Base-by-base conservation (phyloP, 1,140 invertebrate genomes). In the Bilobella aurantiaca region DNA sequence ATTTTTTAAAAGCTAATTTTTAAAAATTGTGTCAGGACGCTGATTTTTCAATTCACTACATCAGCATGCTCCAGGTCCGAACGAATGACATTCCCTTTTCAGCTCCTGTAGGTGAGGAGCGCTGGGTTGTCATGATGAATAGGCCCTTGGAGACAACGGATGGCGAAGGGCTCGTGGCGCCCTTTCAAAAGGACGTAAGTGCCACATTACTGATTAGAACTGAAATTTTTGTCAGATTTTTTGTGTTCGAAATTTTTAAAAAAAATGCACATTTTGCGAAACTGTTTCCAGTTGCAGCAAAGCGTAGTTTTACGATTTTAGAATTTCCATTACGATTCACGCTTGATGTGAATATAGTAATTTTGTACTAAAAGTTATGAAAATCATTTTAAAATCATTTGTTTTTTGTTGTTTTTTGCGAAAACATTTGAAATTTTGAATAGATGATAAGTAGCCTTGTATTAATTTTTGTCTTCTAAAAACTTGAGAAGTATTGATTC, bases 131-230 rank as follows among this genome's bases (percentile, higher is more conserved):
- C 71, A 79, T 92, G 74, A 84, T 91, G 82, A 86, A 84, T 74
- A 78, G 89, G 63, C 90, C 90, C 0, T 79, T 81, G 58, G 86
- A 86, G 74, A 90, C 89, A 0, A 87, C 89, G 0, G 84, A 86
- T n/a, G 88, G 89, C 0, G 88, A 88, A 0, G 89, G 89, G 30
- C 78, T 93, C 3, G 75, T 91, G 27, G 89, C 88, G 12, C 89
- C 90, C 0, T 92, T 92, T 72, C 84, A 85, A 49, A 78, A 76
- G 8, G 80, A 83, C 60, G 78, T 79, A 68, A 67, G 53, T 60
- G 8, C 28, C 21, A 8, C 53, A 57, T 57, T 5, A 8, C 23
- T 21, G 23, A 12, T 23, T 12, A 42, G 18, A 42, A 42, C 34
- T 18, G 18, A 42, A n/a, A n/a, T n/a, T n/a, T n/a, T n/a, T n/a